Evolutionary conservation across 2,888 invertebrate genomes (phyloP), one percentile per base, ranked within the genome.

Genomic region (Oxytorus armatus): DNA sequence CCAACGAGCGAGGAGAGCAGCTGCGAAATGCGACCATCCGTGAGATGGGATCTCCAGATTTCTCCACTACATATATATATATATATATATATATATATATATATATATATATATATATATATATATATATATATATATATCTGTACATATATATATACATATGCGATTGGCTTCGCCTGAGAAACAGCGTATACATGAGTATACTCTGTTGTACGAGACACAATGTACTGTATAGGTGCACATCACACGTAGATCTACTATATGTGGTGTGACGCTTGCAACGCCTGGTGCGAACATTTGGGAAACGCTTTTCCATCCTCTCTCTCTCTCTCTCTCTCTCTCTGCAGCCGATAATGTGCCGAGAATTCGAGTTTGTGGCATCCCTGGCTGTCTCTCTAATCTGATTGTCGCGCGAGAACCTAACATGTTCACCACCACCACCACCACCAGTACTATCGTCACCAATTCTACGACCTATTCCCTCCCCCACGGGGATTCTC

Each of bases 351-450:
- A 77, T 81, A 65, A 72, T 75, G 77, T 70, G 53, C 72, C 77
- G 75, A 81, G 80, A 81, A 81, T 81, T 81, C 82, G 68, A 81
- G 80, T 79, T 81, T 83, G 82, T 70, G 78, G 74, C 82, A 53
- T 57, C 74, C 55, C 61, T 14, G 63, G 79, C 76, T 73, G 79
- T 79, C 79, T 75, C 77, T 68, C 79, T 78, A 78, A 78, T 78
- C 81, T 81, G 81, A 81, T 81, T 81, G 78, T 81, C 72, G 77
- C 76, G 23, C 74, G 51, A 68, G 66, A 68, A 73, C 59, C 73
- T 68, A 59, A 75, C 69, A 66, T 69, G 51, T 44, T 57, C 73
- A 47, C 42, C 39, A 33, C 68, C 36, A 25, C 73, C 47, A 49
- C 25, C 42, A 57, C 68, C 55, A 33, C 44, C 25, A 11, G 68